Percentiles rank a stretch among this genome's conserved stretches.
Conservation (phyloP, 2,797 vertebrate species). For the Crenuchus spilurus region DNA sequence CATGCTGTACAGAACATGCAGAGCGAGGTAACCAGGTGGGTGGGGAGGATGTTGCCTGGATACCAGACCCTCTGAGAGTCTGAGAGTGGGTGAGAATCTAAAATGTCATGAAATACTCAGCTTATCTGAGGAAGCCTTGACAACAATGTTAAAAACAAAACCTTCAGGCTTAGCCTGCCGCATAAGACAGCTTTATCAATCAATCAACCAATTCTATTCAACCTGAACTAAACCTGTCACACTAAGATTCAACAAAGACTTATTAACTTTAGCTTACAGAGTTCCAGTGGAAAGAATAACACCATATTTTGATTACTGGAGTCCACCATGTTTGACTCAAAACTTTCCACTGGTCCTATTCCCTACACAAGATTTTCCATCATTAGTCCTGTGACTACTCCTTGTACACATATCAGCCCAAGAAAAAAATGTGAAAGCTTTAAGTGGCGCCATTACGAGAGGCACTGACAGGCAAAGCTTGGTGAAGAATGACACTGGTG, state of each 20-base stretch:
- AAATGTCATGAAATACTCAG: slow-evolving; percentile 37
- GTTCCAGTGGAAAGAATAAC: slow-evolving; percentile 56
- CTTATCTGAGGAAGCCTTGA: slow-evolving; percentile 1
- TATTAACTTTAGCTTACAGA: background rate
- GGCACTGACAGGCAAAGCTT: slow-evolving; percentile 40
- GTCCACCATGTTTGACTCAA: slow-evolving; percentile 46
- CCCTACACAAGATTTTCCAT: slow-evolving; percentile 51
- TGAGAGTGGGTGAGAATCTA: slow-evolving; percentile 50
- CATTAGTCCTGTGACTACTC: background rate
- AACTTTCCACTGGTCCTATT: slow-evolving; percentile 52
- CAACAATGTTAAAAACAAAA: background rate
- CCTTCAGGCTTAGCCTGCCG: background rate
- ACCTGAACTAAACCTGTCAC: background rate
- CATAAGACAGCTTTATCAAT: no score
- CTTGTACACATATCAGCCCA: slow-evolving; percentile 23
- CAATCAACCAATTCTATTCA: no score
- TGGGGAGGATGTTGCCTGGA: slow-evolving; percentile 59
- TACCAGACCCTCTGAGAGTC: slow-evolving; percentile 48
- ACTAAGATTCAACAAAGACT: background rate
- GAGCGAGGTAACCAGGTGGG: slow-evolving; percentile 41
- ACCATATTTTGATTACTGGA: slow-evolving; percentile 46
- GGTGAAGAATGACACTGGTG: slow-evolving; percentile 3
- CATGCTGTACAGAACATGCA: slow-evolving; percentile 35
- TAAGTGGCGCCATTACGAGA: slow-evolving; percentile 3
- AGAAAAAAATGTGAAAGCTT: background rate